Evolutionary conservation across 2,797 vertebrate species (phyloP), one percentile per base, ranked within the genome.

Genomic region (Mormyrus hasselquistii): DNA sequence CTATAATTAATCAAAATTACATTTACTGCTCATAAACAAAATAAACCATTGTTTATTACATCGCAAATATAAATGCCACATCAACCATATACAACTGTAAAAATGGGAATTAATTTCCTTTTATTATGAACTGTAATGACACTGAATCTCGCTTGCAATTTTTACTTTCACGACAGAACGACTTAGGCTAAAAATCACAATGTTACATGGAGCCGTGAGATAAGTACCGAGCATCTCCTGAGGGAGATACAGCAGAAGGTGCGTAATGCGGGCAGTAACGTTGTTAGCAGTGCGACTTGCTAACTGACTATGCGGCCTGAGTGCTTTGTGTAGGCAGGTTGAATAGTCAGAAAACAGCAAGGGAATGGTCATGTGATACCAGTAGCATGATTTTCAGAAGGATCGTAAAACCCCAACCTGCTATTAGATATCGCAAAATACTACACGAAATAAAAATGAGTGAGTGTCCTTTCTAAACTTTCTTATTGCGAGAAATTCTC

Each of bases 361-460:
- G 16, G 34, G 2, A 44, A 44, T 2, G 0, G 14, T n/a, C 2
- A 1, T n/a, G 41, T n/a, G 38, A 19, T n/a, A 10, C 2, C 19
- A 22, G 41, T 3, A 82, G 19, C 8, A 10, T 47, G 41, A 3
- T 47, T n/a, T 47, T 47, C 19, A 47, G 41, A 47, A 47, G 7
- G 2, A 82, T 22, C n/a, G 38, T 47, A 79, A 44, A 79, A 47
- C 34, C 34, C 7, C 41, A 79, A 47, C 7, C 41, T 44, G 8
- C 41, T 10, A 82, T 82, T 82, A 82, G n/a, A 82, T 82, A 82
- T 47, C n/a, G 19, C 76, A 82, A 41, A 82, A 82, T 82, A 47
- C 76, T n/a, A 76, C 14, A 22, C 22, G 76, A 44, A 47, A 47
- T 82, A 82, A 82, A 82, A 47, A 34, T 47, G 41, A 22, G 22